Evolutionary conservation across 2,888 invertebrate species (phyloP).

Genomic region (Oscheius myriophilus): DNA sequence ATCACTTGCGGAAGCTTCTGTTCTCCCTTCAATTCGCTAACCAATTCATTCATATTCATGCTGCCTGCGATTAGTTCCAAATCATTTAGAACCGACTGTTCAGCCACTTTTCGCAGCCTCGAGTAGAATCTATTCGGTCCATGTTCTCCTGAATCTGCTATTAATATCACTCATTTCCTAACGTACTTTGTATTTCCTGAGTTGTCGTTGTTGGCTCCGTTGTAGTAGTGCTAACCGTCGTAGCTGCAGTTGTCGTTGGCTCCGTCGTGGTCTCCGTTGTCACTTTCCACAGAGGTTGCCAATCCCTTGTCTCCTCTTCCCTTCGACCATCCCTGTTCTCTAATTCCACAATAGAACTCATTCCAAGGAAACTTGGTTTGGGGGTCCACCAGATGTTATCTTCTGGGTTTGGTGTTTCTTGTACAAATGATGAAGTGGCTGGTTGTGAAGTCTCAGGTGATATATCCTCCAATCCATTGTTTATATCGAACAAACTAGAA

Average conservation of each 20-base stretch:
- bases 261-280: neutral
- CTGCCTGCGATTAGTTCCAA: slow-evolving; percentile 22
- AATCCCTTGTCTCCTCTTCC: neutral
- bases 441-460: neutral
- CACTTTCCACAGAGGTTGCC: slow-evolving; percentile 11
- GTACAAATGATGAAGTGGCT: neutral
- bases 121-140: too few relatives aligned
- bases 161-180: too few relatives aligned
- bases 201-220: neutral
- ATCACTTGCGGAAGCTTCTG: slow-evolving; percentile 4
- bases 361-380: slow-evolving; percentile 6
- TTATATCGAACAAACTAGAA: too few relatives aligned
- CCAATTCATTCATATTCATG: slow-evolving; percentile 19
- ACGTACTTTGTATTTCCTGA: slow-evolving; percentile 8
- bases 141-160: too few relatives aligned
- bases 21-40: slow-evolving; percentile 18
- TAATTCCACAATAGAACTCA: slow-evolving; percentile 3
- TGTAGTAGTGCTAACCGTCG: neutral
- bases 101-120: slow-evolving; percentile 16
- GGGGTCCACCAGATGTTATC: slow-evolving; percentile 24
- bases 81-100: slow-evolving; percentile 24
- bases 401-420: neutral
- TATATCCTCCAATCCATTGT: too few relatives aligned
- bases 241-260: neutral
- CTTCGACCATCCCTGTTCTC: too few relatives aligned